A percentile compares a stretch with the other conserved stretches of the same genome.
Evolutionary conservation across 1,140 invertebrate genomes (phyloP).

Genomic region (Popillia japonica): DNA sequence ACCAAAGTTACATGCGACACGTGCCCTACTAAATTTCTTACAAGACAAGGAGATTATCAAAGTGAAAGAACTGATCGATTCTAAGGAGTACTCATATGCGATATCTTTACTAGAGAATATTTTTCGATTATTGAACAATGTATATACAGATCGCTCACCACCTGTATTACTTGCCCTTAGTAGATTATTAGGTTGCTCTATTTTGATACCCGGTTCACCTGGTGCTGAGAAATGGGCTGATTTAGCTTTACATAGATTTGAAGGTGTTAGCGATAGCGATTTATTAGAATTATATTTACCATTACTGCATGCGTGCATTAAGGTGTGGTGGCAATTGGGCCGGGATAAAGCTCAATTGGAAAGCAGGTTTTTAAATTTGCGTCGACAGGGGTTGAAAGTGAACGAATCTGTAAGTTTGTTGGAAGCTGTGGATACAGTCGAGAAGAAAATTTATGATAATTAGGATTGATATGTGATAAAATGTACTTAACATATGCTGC

Average conservation of each 20-base stretch:
- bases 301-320: slow-evolving; percentile 72
- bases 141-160: slow-evolving; percentile 74
- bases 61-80: slow-evolving; percentile 68
- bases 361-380: slow-evolving; percentile 66
- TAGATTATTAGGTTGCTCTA: slow-evolving; percentile 71
- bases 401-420: slow-evolving; percentile 66
- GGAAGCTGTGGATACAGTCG: slow-evolving; percentile 62
- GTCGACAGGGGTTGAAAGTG: slow-evolving; percentile 68
- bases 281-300: slow-evolving; percentile 73
- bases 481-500: not conserved
- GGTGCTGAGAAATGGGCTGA: slow-evolving; percentile 74
- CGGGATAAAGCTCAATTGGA: slow-evolving; percentile 69
- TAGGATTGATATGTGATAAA: slow-evolving; percentile 43
- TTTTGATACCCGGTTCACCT: slow-evolving; percentile 63
- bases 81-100: slow-evolving; percentile 71
- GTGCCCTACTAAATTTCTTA: slow-evolving; percentile 72
- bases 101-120: slow-evolving; percentile 73
- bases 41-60: slow-evolving; percentile 71
- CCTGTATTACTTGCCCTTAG: slow-evolving; percentile 76
- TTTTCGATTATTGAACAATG: slow-evolving; percentile 77
- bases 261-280: slow-evolving; percentile 72
- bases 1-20: slow-evolving; percentile 67
- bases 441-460: slow-evolving; percentile 46
- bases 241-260: slow-evolving; percentile 71
- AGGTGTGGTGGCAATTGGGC: slow-evolving; percentile 72